phyloP scores from a whole-genome alignment of 2,888 invertebrate genomes.

The Spilosoma lubricipeda region DNA sequence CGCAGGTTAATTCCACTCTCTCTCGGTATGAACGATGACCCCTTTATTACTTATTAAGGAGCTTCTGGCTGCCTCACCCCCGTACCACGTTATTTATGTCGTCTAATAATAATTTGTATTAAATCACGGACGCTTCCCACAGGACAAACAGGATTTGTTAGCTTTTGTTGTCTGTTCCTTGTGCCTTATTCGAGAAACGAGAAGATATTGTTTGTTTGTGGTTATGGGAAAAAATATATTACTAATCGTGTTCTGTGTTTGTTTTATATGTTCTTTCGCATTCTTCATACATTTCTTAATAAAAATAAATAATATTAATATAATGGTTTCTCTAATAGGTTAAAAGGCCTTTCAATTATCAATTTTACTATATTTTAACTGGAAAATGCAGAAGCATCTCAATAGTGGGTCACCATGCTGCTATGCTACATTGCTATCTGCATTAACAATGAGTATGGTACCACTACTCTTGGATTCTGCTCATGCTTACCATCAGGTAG shows the following conservation, averaged over 20 bases:
- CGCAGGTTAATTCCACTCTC: constrained; percentile 75
- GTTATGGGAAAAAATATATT: constrained; percentile 63
- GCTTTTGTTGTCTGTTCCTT: constrained; percentile 79
- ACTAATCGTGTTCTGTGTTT: constrained; percentile 53
- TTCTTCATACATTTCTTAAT: neutral
- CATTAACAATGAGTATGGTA: no score
- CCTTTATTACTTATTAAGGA: constrained; percentile 86
- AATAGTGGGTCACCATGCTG: no score
- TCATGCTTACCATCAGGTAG: no score
- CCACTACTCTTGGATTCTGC: no score
- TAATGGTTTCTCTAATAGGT: neutral
- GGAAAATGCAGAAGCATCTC: no score
- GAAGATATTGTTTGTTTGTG: constrained; percentile 70
- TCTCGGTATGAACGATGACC: constrained; percentile 80
- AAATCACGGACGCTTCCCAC: constrained; percentile 82
- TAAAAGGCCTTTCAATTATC: neutral
- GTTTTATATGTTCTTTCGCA: constrained; percentile 25
- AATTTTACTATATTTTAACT: neutral
- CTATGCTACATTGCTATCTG: no score
- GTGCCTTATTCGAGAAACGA: constrained; percentile 66
- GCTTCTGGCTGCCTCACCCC: constrained; percentile 72
- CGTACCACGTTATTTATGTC: constrained; percentile 83
- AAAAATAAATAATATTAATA: neutral
- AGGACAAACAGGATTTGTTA: constrained; percentile 84
- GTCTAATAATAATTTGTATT: constrained; percentile 87